Evolutionary conservation across 1,140 invertebrate genomes (phyloP).

Genomic region (Tetramorium alpestre): DNA sequence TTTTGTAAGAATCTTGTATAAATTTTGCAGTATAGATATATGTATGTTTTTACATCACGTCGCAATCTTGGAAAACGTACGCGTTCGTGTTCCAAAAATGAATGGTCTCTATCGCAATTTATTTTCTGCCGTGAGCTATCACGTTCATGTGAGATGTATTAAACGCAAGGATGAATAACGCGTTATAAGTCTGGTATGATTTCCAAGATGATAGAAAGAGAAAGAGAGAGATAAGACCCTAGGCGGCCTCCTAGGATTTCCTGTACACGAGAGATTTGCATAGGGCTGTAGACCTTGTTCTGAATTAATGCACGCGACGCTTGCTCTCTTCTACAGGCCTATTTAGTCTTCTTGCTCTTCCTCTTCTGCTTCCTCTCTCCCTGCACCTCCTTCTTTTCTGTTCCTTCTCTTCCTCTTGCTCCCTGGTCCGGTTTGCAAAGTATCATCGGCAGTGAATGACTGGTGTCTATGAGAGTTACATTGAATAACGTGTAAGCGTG

Average conservation of each 20-base stretch:
- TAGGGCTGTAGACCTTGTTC: slow-evolving; percentile 77
- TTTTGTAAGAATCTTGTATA: background rate
- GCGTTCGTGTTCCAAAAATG: slow-evolving; percentile 16
- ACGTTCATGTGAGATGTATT: slow-evolving; percentile 54
- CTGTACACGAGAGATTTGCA: slow-evolving; percentile 83
- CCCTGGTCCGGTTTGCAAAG: slow-evolving; percentile 16
- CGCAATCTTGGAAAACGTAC: slow-evolving; percentile 8
- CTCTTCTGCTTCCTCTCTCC: too few relatives aligned
- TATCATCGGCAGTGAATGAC: slow-evolving; percentile 15
- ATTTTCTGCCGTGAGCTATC: slow-evolving; percentile 43
- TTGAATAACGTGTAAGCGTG: background rate
- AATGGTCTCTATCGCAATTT: slow-evolving; percentile 21
- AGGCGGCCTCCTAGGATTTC: slow-evolving; percentile 75
- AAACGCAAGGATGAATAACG: slow-evolving; percentile 53
- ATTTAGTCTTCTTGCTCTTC: slow-evolving; percentile 48
- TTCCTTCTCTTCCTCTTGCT: background rate
- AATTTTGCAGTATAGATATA: background rate
- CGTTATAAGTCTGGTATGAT: slow-evolving; percentile 37
- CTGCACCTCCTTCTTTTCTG: background rate
- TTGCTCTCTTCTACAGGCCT: slow-evolving; percentile 75
- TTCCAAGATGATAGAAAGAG: slow-evolving; percentile 23
- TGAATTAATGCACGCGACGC: slow-evolving; percentile 81
- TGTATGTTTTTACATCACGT: background rate
- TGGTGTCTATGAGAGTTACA: slow-evolving; percentile 1
- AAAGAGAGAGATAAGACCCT: slow-evolving; percentile 36